Percentiles rank a stretch among this genome's conserved stretches.
phyloP scores from a whole-genome alignment of 2,113 vertebrate species.

The Ellobius talpinus region DNA sequence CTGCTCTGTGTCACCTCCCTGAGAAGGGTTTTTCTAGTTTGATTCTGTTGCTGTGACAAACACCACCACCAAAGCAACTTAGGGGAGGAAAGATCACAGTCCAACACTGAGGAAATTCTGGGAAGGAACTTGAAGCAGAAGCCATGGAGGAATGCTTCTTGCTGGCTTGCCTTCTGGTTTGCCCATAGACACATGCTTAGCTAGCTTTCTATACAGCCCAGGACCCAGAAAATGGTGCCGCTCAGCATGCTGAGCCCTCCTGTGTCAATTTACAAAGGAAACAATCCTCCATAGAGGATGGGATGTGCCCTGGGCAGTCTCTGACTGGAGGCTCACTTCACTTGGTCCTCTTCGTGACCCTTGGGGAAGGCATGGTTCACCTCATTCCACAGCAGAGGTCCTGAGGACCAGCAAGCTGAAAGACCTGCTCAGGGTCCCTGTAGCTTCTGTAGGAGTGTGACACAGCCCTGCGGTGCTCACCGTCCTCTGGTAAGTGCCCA shows the following conservation, averaged over 20 bases:
- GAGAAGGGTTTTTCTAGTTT: background rate
- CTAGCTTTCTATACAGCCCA: no score
- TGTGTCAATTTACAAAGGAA: background rate
- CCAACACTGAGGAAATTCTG: background rate
- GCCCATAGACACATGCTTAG: background rate
- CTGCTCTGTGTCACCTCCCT: background rate
- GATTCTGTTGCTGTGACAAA: background rate
- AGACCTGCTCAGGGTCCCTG: background rate
- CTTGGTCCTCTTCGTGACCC: background rate
- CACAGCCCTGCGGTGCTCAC: background rate
- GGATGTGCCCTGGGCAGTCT: no score
- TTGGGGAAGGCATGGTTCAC: background rate
- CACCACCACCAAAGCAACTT: background rate
- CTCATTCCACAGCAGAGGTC: background rate
- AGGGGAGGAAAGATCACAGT: background rate
- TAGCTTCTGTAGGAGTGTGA: background rate
- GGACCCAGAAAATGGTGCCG: background rate
- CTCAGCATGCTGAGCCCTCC: background rate
- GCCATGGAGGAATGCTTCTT: background rate
- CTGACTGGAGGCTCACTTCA: background rate
- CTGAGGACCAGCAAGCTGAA: background rate
- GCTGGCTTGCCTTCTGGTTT: background rate
- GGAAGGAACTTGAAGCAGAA: background rate
- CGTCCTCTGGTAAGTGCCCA: background rate
- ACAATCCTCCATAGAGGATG: background rate